Conservation (phyloP, 1,140 invertebrate genomes). For the Solenopsis invicta region DNA sequence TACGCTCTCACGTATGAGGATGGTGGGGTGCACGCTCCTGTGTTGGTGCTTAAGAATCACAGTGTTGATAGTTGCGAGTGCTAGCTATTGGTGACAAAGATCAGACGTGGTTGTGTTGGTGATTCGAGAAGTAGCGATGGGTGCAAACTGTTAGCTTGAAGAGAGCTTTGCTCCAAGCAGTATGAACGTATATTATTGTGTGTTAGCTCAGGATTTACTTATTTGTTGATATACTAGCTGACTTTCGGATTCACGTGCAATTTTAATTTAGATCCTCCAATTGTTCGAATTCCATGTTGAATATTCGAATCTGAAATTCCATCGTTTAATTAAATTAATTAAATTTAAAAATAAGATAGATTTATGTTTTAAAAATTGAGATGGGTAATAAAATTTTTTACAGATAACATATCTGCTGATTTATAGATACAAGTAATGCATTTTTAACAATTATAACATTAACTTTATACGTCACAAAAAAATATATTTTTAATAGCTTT, state of each 20-base stretch:
- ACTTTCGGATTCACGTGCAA: not conserved
- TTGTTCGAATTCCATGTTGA: not conserved
- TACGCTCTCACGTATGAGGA: slow-evolving; percentile 49
- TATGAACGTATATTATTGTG: not conserved
- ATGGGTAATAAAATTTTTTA: not conserved
- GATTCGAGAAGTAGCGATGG: slow-evolving; percentile 48
- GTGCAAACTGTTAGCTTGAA: slow-evolving; percentile 14
- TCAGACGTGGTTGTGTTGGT: slow-evolving; percentile 11
- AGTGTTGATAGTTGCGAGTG: slow-evolving; percentile 46
- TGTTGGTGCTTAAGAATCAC: slow-evolving; percentile 47
- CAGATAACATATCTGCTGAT: not conserved
- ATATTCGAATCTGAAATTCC: not conserved
- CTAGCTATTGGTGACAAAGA: slow-evolving; percentile 32
- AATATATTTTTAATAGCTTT: not conserved
- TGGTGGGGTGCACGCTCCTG: slow-evolving; percentile 44
- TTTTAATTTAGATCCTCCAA: not conserved
- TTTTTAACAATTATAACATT: not conserved
- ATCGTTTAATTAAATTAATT: not conserved
- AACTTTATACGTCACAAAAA: not conserved
- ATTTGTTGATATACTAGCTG: not conserved
- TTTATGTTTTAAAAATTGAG: not conserved
- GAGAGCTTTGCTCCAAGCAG: not conserved
- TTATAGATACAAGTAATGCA: not conserved
- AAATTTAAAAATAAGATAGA: not conserved
- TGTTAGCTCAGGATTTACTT: not conserved